Conservation (phyloP, 1,140 invertebrate species). For the Chlorops oryzae region DNA sequence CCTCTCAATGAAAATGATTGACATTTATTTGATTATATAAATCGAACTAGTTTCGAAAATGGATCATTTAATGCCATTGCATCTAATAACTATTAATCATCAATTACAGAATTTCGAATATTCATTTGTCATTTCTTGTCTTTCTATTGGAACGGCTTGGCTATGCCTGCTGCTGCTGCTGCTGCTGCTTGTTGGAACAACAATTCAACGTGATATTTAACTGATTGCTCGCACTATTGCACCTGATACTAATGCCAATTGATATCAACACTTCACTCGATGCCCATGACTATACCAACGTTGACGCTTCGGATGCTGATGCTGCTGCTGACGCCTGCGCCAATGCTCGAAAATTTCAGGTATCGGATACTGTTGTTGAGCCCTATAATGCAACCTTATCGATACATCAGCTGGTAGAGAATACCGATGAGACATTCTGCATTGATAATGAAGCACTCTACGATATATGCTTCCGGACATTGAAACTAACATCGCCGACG, state of each 20-base stretch:
- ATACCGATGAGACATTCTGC: conserved; percentile 83
- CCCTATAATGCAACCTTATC: conserved; percentile 88
- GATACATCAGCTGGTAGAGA: conserved; percentile 83
- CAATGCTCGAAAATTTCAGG: conserved; percentile 21
- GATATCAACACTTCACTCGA: too few species aligned
- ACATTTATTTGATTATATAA: too few species aligned
- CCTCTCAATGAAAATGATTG: too few species aligned
- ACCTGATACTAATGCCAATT: too few species aligned
- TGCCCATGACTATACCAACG: too few species aligned
- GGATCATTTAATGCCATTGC: too few species aligned
- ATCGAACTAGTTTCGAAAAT: too few species aligned
- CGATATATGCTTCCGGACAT: conserved; percentile 87
- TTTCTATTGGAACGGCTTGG: too few species aligned
- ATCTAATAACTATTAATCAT: too few species aligned
- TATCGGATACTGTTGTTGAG: conserved; percentile 81
- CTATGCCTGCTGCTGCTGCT: conserved; percentile 23
- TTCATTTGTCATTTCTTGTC: too few species aligned
- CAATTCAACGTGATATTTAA: not conserved
- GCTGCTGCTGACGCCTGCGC: conserved; percentile 2
- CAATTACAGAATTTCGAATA: too few species aligned
- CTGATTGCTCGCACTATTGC: not conserved
- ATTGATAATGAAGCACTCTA: conserved; percentile 90
- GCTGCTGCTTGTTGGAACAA: too few species aligned
- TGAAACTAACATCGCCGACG: conserved; percentile 81
- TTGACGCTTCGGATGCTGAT: conserved; percentile 8